Evolutionary conservation across 2,797 vertebrate species (phyloP), one percentile per base, ranked within the genome.

Genomic region (Chrosomus eos): DNA sequence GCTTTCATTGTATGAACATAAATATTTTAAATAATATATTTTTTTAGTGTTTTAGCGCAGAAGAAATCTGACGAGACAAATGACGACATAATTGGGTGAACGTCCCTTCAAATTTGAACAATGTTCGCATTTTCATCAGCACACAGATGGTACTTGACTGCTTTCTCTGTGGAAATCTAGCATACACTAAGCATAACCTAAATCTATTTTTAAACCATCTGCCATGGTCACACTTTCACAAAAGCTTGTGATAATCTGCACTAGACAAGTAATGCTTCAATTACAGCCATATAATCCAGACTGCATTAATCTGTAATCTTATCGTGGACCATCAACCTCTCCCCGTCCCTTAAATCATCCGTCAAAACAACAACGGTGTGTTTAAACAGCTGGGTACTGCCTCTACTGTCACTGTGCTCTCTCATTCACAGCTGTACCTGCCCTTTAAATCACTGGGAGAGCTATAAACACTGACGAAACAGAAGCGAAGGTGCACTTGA

Each of bases 201-300:
- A 90, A 88, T 86, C 86, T 88, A 89, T 86, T 89, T 79, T 85
- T 68, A 19, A 21, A 51, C 23, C 33, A 53, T 48, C 33, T 72
- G 87, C 62, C 66, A 88, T 83, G 74, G 78, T 86, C 80, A 81
- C 73, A 43, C 45, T 83, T 19, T 76, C 72, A 76, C 14, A 23
- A 79, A 85, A 87, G 82, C 83, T 2, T 80, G 86, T 71, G 85
- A 85, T 92, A 93, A 93, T 91, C 91, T 90, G 21, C 0, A 71
- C 77, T 85, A 36, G 82, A 88, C 84, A 80, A 88, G 89, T 81
- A 86, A 90, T 1, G 88, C 82, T 88, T 89, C 90, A 87, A 64
- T 90, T 89, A 89, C 85, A 83, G 71, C 80, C 48, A 84, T 73
- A 82, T 92, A 93, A 93, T 93, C 91, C 91, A n/a, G 58, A 83